Conservation (phyloP, 2,113 vertebrate genomes). For the Pelecanoides urinatrix region DNA sequence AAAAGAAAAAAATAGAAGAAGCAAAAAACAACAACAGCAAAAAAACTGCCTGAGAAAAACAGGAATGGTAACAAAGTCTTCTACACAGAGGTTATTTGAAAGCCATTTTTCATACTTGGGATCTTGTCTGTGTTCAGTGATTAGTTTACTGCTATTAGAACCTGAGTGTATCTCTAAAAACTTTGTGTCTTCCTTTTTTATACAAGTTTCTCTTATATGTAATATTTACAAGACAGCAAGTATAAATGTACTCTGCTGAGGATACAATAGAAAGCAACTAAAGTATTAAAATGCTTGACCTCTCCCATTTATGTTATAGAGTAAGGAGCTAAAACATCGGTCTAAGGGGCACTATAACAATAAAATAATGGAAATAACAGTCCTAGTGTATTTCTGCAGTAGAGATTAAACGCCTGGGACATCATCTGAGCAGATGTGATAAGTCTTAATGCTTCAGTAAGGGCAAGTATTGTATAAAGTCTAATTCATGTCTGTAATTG, state of each 20-base stretch:
- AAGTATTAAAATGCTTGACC: not conserved
- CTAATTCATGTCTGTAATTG: not conserved
- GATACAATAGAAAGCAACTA: not conserved
- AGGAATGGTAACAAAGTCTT: not conserved
- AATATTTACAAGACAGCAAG: not conserved
- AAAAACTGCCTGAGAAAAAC: not conserved
- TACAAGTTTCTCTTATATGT: not conserved
- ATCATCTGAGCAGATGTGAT: not conserved
- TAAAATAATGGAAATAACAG: not conserved
- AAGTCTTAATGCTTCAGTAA: not conserved
- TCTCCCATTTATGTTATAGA: not conserved
- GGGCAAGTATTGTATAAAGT: not conserved
- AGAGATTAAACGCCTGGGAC: not conserved
- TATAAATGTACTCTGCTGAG: not conserved
- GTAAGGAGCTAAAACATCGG: not conserved
- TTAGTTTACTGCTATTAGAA: not conserved
- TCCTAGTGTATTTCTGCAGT: not conserved
- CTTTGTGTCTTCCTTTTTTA: not conserved
- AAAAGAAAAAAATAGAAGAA: not conserved
- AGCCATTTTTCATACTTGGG: not conserved
- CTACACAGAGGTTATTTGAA: not conserved
- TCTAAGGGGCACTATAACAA: not conserved
- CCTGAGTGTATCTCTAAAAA: not conserved
- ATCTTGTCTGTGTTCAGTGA: not conserved
- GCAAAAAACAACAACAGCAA: not conserved